Base-by-base conservation (phyloP, 2,113 vertebrate genomes). In the Eurystomus gularis region DNA sequence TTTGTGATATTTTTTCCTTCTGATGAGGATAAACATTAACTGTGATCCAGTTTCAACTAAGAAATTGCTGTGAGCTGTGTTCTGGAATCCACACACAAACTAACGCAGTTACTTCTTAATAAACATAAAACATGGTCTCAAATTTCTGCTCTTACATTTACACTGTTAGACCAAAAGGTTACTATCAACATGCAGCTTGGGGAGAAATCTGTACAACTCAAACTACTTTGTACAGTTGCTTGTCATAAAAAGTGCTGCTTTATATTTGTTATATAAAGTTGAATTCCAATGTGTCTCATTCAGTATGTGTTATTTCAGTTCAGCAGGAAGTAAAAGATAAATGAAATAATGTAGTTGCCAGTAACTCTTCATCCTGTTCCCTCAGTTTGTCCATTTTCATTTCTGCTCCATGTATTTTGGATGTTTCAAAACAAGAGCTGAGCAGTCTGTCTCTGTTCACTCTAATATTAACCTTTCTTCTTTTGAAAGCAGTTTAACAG, bases 401-500 rank as follows among this genome's bases (percentile, higher is more conserved):
- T 92, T 83, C 60, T 90, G 11, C 17, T 46, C 10, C 7, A 3
- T 28, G 12, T 81, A 23, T 84, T 82, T 78, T 39, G 72, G 11
- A 12, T 54, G 9, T 61, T 78, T 37, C 65, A 62, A 46, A 88
- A 42, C 44, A 65, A 51, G 26, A 12, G 35, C 4, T 58, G 39
- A 28, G 19, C 37, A 40, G 8, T 57, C 49, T 78, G 39, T 35
- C 25, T 54, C 40, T 86, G 51, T 71, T 94, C 23, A 26, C 44
- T 69, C 48, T 88, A 90, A 91, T 95, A 92, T 66, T 78, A 46
- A n/a, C 18, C 29, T 37, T 55, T 57, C 33, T 57, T 33, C 72
- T 96, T 96, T 87, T 88, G 98, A 98, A 99, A 99, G 99, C 99
- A 99, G 99, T 99, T 99, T 97, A 99, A 99, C 97, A 99, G 99